phyloP scores from a whole-genome alignment of 2,113 vertebrate genomes.

The Apus apus region DNA sequence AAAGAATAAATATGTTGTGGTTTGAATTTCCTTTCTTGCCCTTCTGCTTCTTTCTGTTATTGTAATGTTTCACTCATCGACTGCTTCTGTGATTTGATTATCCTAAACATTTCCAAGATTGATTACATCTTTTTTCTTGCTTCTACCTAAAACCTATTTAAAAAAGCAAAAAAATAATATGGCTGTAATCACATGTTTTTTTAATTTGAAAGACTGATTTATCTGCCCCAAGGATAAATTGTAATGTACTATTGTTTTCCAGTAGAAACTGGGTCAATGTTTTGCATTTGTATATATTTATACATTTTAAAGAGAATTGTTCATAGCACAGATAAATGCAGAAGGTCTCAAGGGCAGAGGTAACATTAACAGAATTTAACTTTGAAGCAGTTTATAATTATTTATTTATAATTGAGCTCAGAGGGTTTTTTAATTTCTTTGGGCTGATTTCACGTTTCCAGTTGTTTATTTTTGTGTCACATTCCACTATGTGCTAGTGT shows the following conservation, averaged over 20 bases:
- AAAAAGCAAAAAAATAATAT: background rate
- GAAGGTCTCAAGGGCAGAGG: background rate
- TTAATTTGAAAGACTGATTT: background rate
- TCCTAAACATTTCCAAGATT: background rate
- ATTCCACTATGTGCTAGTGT: background rate
- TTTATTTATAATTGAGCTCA: background rate
- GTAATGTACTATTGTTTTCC: background rate
- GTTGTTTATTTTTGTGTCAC: background rate
- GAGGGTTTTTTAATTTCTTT: accelerated
- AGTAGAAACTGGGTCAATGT: background rate
- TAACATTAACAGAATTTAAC: background rate
- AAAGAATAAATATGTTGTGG: background rate
- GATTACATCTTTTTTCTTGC: background rate
- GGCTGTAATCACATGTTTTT: accelerated
- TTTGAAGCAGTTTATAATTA: background rate
- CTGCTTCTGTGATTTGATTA: background rate
- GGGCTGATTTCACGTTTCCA: background rate
- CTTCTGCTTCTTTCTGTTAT: background rate
- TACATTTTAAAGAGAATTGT: background rate
- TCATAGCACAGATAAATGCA: background rate
- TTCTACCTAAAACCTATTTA: background rate
- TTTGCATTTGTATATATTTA: background rate
- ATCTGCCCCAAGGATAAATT: background rate
- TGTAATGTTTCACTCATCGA: background rate
- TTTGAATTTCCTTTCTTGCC: background rate